Evolutionary conservation across 2,888 invertebrate species (phyloP).

Genomic region (Tetrapedia diversipes): DNA sequence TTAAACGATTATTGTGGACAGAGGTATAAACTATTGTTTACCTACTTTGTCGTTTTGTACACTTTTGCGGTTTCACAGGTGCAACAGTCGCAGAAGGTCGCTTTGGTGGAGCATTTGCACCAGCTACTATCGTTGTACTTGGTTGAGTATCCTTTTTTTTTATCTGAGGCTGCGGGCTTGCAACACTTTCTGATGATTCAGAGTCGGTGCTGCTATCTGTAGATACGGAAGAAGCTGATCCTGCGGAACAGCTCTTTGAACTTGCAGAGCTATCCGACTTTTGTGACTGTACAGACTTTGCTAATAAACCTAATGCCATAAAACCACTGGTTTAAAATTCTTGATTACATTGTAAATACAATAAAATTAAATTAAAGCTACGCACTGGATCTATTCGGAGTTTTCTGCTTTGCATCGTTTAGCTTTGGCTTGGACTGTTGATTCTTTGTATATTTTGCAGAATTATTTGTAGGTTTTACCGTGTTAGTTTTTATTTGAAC

Average conservation of each 20-base stretch:
- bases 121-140: conserved; percentile 60
- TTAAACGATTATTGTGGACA: not conserved
- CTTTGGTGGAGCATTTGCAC: conserved; percentile 71
- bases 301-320: conserved; percentile 67
- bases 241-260: conserved; percentile 86
- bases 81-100: conserved; percentile 77
- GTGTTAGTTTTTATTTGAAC: conserved; percentile 82
- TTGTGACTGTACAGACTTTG: conserved; percentile 76
- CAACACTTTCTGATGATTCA: conserved; percentile 86
- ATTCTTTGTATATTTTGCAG: conserved; percentile 77
- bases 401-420: conserved; percentile 82
- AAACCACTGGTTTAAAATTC: not conserved
- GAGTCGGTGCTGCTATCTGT: conserved; percentile 86
- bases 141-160: conserved; percentile 79
- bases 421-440: conserved; percentile 81
- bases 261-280: conserved; percentile 87
- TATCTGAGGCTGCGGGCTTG: conserved; percentile 81
- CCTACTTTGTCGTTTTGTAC: conserved; percentile 77
- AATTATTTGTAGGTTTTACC: conserved; percentile 80
- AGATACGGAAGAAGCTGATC: conserved; percentile 87
- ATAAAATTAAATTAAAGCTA: conserved; percentile 4
- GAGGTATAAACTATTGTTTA: not conserved
- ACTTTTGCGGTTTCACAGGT: conserved; percentile 79
- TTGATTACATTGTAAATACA: not conserved
- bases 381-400: conserved; percentile 82